Evolutionary conservation across 2,113 vertebrate species (phyloP), one percentile per base, ranked within the genome.

Genomic region (Otocyon megalotis): DNA sequence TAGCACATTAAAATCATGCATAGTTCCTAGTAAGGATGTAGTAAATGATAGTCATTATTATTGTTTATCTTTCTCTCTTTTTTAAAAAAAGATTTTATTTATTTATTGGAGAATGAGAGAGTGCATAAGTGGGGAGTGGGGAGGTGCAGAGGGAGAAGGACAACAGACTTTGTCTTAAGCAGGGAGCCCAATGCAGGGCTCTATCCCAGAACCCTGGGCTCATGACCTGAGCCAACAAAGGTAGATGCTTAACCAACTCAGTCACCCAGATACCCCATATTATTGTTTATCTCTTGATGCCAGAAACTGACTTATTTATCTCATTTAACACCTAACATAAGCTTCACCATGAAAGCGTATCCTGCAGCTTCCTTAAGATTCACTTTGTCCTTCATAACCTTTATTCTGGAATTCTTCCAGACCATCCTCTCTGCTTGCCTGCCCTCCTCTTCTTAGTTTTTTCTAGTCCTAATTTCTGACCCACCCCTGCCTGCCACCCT

Each of bases 321-420:
- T 86, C 48, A 69, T 35, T 81, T 19, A 84, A 53, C n/a, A 54
- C n/a, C 37, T 17, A 77, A 87, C 7, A 16, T 77, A 77, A 79
- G 9, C 22, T 58, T 92, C 10, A 65, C n/a, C 43, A 24, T 69
- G 63, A 86, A 95, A 71, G 26, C 20, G 62, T 76, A 28, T 16
- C 28, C 80, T 17, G 11, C 12, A 22, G 3, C 54, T 74, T 87
- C 48, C 54, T 85, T 90, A 15, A 83, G 87, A 74, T 48, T 28
- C 15, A 32, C 58, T 81, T 63, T 37, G 67, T 77, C 65, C 60
- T 53, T 88, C 35, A 30, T 50, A 81, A 30, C 43, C 2, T 65
- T 86, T 50, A 56, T 48, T 94, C 48, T 90, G 58, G 43, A 94
- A 91, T 65, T 84, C 53, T 86, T 94, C 43, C 19, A 43, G 92